These are phyloP conservation scores for Tetanocera ferruginea DNA, from an alignment of 2,888 invertebrate genomes.

Conservation along the genomic window DNA sequence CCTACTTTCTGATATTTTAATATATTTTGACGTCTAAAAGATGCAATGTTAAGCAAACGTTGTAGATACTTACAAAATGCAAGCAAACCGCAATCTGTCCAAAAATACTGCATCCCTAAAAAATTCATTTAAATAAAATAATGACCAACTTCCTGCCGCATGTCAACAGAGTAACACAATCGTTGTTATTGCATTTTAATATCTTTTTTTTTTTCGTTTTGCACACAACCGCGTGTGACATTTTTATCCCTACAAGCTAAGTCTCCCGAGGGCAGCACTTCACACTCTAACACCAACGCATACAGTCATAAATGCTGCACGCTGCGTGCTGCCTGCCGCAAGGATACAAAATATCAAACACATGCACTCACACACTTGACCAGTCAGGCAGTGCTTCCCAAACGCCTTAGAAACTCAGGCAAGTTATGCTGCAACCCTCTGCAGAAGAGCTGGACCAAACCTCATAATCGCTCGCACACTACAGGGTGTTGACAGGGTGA, in stretches of 20 bases:
- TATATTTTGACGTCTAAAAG: too few species aligned
- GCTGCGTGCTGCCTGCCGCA: slow-evolving; percentile 21
- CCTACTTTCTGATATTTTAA: too few species aligned
- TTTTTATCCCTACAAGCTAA: slow-evolving; percentile 5
- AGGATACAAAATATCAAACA: background rate
- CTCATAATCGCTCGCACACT: slow-evolving; percentile 12
- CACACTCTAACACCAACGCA: background rate
- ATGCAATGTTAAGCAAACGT: too few species aligned
- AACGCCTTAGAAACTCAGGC: background rate
- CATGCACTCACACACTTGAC: slow-evolving; percentile 12
- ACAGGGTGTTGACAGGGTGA: slow-evolving; percentile 51
- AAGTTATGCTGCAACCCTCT: background rate
- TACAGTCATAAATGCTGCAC: background rate
- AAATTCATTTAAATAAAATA: background rate
- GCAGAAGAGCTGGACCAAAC: background rate
- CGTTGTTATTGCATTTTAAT: background rate
- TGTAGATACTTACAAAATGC: too few species aligned
- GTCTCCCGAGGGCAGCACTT: background rate
- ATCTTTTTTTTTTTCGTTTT: background rate
- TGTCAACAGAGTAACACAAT: background rate
- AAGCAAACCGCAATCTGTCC: background rate
- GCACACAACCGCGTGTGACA: slow-evolving; percentile 5
- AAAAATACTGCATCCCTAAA: background rate
- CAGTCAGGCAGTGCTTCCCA: background rate
- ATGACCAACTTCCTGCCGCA: background rate